phyloP scores from a whole-genome alignment of 2,797 vertebrate genomes.

The Tapera naevia region DNA sequence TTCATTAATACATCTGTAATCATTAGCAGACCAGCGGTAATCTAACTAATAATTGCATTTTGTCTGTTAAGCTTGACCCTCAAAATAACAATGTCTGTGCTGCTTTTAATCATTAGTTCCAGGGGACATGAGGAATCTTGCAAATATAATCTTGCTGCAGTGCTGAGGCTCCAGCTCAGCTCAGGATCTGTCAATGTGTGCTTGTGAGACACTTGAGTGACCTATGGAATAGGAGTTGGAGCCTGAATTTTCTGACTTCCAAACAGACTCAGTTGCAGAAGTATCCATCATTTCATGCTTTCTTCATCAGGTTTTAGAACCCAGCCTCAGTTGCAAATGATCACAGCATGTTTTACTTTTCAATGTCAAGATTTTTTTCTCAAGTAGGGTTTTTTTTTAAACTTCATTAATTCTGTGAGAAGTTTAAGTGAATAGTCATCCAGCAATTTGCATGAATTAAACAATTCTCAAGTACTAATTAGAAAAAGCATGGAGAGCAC shows the following conservation, averaged over 20 bases:
- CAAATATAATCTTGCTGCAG: background rate
- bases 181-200: background rate
- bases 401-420: conserved; percentile 1
- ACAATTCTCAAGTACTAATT: conserved; percentile 53
- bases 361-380: conserved; percentile 7
- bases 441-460: conserved; percentile 65
- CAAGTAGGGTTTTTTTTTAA: conserved; percentile 56
- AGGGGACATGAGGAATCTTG: background rate
- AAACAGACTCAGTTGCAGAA: background rate
- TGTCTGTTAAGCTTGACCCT: background rate
- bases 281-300: background rate
- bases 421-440: conserved; percentile 53
- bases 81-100: conserved; percentile 14
- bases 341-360: background rate
- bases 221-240: background rate
- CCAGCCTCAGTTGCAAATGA: background rate
- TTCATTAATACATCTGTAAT: conserved; percentile 10
- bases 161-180: background rate
- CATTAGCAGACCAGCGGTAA: conserved; percentile 21
- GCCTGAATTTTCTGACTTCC: background rate
- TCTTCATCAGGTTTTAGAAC: background rate
- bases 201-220: background rate
- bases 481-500: conserved; percentile 29
- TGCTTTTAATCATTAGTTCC: background rate
- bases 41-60: conserved; percentile 32